Evolutionary conservation across 2,113 vertebrate species (phyloP).

Genomic region (Opisthocomus hoazin): DNA sequence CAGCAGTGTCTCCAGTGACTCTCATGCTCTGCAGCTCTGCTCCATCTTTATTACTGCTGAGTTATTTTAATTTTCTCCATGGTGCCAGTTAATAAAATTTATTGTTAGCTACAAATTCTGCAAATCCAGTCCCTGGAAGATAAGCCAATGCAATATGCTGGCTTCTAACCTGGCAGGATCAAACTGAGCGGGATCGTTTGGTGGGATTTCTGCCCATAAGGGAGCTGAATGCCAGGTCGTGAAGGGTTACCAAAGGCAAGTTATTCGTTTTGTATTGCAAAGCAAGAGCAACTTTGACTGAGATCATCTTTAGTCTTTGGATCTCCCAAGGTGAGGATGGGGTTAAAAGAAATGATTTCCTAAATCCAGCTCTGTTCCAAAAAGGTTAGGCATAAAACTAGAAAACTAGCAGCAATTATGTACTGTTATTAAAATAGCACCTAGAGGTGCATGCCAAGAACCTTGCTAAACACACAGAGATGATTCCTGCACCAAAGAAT

Average conservation of each 20-base stretch:
- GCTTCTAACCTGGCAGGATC: neutral
- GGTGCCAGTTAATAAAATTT: neutral
- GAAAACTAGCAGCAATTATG: conserved; percentile 30
- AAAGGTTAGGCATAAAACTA: conserved; percentile 23
- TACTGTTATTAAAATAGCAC: conserved; percentile 47
- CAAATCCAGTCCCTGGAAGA: neutral
- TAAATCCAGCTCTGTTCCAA: neutral
- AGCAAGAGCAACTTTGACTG: neutral
- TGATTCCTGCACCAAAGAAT: conserved; percentile 26
- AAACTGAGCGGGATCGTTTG: neutral
- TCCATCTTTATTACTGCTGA: neutral
- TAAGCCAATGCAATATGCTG: neutral
- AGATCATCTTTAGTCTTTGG: neutral
- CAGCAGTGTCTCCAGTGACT: neutral
- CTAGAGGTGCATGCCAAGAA: neutral
- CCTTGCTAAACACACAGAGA: neutral
- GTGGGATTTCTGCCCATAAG: neutral
- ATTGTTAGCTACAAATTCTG: neutral
- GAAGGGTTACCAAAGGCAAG: neutral
- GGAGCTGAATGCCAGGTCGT: neutral
- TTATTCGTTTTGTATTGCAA: neutral
- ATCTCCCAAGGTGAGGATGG: neutral
- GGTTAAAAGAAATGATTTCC: conserved; percentile 33
- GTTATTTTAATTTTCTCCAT: neutral
- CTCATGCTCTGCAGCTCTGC: neutral